These are phyloP conservation scores for Hypomesus transpacificus DNA, from an alignment of 2,113 vertebrate genomes.

Conservation along the genomic window DNA sequence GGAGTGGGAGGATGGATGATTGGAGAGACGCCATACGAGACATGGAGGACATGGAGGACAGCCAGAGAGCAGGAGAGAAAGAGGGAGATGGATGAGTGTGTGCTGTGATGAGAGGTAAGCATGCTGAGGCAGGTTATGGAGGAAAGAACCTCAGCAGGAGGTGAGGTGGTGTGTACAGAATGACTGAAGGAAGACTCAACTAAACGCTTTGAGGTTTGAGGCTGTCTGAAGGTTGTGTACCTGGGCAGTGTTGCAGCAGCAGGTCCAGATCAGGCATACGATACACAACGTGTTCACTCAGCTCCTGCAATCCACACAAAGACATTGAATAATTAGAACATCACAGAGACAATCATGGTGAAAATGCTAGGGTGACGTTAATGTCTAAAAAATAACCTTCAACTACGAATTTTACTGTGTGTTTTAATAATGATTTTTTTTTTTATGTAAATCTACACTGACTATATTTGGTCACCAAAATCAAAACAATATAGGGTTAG, in stretches of 20 bases:
- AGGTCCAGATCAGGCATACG: conserved; percentile 59
- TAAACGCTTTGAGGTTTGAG: too few species aligned
- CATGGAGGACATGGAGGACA: not conserved
- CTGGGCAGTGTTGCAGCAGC: conserved; percentile 56
- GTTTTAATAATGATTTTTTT: too few species aligned
- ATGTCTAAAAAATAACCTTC: too few species aligned
- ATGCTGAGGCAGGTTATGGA: not conserved
- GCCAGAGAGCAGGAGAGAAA: not conserved
- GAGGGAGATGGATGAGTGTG: conserved; percentile 1
- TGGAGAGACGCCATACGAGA: not conserved
- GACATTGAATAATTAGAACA: not conserved
- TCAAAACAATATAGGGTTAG: too few species aligned
- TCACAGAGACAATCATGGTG: not conserved
- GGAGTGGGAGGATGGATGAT: not conserved
- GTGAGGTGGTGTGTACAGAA: not conserved
- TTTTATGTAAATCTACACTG: too few species aligned
- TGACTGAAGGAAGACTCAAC: not conserved
- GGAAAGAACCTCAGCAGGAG: not conserved
- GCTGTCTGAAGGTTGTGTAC: conserved; percentile 37
- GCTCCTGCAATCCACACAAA: conserved; percentile 42
- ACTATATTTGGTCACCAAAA: not conserved
- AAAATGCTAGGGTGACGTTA: not conserved
- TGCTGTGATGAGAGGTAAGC: not conserved
- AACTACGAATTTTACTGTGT: too few species aligned
- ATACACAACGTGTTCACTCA: conserved; percentile 61